phyloP scores from a whole-genome alignment of 2,113 vertebrate genomes.

The Reinhardtius hippoglossoides region DNA sequence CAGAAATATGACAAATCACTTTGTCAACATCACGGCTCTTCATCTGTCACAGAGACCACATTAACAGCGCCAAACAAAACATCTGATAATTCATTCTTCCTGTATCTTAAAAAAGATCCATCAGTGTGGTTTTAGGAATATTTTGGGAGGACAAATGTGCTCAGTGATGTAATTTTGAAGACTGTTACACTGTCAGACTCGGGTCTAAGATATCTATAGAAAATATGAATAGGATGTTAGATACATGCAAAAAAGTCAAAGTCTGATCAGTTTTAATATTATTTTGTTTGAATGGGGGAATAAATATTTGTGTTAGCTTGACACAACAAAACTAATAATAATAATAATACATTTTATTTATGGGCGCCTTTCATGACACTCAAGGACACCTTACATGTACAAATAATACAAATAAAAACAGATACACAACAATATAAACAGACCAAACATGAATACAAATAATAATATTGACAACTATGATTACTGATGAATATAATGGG shows the following conservation, averaged over 20 bases:
- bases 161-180: neutral
- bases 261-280: too few species aligned
- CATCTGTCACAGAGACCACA: neutral
- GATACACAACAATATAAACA: too few species aligned
- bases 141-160: neutral
- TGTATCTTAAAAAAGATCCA: constrained; percentile 1
- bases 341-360: neutral
- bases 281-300: neutral
- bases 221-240: too few species aligned
- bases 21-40: neutral
- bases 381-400: too few species aligned
- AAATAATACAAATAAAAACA: too few species aligned
- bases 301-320: neutral
- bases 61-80: neutral
- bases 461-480: neutral
- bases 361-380: too few species aligned
- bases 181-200: too few species aligned
- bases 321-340: constrained; percentile 13
- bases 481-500: constrained; percentile 1
- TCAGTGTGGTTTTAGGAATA: neutral
- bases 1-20: neutral
- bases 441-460: too few species aligned
- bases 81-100: neutral
- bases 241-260: too few species aligned
- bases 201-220: too few species aligned